Percentiles rank a stretch among this genome's conserved stretches.
Evolutionary conservation across 2,888 invertebrate genomes (phyloP).

Genomic region (Torymus aiolomorphi): DNA sequence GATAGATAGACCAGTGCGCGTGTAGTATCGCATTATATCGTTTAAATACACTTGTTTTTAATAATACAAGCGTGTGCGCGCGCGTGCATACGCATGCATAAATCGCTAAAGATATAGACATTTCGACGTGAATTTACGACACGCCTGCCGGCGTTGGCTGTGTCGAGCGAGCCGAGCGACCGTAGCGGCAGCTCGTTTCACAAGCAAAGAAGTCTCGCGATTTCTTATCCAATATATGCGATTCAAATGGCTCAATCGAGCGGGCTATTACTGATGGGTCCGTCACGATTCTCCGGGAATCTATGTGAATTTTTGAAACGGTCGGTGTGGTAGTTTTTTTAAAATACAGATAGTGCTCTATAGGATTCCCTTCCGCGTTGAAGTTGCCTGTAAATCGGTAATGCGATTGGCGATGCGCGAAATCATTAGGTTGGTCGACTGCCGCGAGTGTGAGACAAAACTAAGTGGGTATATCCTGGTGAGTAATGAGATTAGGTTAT

Average conservation of each 20-base stretch:
- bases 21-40: conserved; percentile 13
- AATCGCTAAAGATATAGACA: conserved; percentile 53
- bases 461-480: no score
- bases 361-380: no score
- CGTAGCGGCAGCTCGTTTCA: conserved; percentile 32
- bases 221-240: conserved; percentile 47
- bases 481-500: no score
- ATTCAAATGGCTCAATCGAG: conserved; percentile 46
- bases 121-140: conserved; percentile 53
- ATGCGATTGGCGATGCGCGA: no score
- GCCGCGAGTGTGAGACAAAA: no score
- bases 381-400: no score
- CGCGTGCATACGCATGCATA: conserved; percentile 18
- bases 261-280: conserved; percentile 10
- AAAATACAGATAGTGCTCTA: no score
- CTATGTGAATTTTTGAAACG: no score
- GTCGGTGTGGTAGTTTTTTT: no score
- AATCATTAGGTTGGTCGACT: no score
- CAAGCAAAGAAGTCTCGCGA: conserved; percentile 21
- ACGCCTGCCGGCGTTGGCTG: conserved; percentile 25
- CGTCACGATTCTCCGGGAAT: background rate
- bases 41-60: conserved; percentile 50
- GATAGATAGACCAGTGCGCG: background rate
- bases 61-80: conserved; percentile 22
- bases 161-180: no score